phyloP scores from a whole-genome alignment of 2,113 vertebrate species.

The Pristiophorus japonicus region DNA sequence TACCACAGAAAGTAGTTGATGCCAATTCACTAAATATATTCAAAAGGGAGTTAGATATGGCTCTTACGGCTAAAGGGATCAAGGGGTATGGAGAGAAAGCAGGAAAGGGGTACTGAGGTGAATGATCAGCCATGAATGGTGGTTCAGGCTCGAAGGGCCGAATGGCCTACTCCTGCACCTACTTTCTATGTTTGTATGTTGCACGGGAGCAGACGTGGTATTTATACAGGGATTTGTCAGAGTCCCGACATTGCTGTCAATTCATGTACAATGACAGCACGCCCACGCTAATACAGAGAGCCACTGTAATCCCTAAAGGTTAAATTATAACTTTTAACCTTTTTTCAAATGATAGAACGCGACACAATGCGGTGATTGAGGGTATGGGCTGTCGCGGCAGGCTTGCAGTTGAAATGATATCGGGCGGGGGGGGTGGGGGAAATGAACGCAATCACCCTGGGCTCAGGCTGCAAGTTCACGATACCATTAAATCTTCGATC shows the following conservation, averaged over 20 bases:
- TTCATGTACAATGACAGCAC: not conserved
- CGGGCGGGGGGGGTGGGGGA: too few relatives aligned
- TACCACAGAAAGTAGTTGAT: too few relatives aligned
- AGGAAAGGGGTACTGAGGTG: too few relatives aligned
- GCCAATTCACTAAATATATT: too few relatives aligned
- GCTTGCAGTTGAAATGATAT: not conserved
- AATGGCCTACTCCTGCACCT: too few relatives aligned
- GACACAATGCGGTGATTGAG: not conserved
- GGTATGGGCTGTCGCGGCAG: not conserved
- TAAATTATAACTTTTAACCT: conserved; percentile 15
- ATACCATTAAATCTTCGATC: not conserved
- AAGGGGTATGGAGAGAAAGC: too few relatives aligned
- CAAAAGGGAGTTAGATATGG: too few relatives aligned
- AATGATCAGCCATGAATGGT: too few relatives aligned
- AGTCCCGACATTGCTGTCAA: not conserved
- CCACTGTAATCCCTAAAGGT: not conserved
- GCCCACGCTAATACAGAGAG: not conserved
- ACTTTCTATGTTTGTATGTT: too few relatives aligned
- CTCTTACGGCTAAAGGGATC: too few relatives aligned
- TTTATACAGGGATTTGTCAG: not conserved
- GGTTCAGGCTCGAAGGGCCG: too few relatives aligned
- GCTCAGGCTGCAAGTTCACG: not conserved
- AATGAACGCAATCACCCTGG: not conserved
- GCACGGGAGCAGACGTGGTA: not conserved
- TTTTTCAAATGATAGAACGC: not conserved